Evolutionary conservation across 2,888 invertebrate species (phyloP).

Genomic region (Gymnosoma rotundatum): DNA sequence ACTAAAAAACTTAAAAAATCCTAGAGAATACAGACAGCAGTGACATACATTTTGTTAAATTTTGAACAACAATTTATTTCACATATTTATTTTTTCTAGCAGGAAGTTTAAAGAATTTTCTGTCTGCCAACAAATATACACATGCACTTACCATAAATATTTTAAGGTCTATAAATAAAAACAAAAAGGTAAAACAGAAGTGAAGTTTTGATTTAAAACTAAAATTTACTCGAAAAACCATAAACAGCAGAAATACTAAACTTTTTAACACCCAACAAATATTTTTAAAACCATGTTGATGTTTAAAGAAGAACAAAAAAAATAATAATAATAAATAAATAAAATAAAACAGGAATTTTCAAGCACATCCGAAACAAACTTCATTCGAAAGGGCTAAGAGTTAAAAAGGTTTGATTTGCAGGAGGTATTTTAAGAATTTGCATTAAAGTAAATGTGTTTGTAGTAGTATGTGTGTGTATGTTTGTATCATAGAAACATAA

Average conservation of each 20-base stretch:
- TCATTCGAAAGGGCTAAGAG: background rate
- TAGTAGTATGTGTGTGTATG: too few species aligned
- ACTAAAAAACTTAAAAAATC: background rate
- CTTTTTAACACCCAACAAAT: too few species aligned
- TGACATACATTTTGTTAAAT: conserved; percentile 30
- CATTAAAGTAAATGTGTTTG: background rate
- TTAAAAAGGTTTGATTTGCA: background rate
- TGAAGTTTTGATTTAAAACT: background rate
- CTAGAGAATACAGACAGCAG: background rate
- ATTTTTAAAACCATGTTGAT: too few species aligned
- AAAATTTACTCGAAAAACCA: background rate
- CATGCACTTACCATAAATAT: background rate
- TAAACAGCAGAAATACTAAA: too few species aligned
- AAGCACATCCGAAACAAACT: background rate
- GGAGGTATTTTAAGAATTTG: conserved; percentile 44
- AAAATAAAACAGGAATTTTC: background rate
- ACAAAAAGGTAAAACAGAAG: background rate
- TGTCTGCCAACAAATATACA: background rate
- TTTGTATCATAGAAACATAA: conserved; percentile 5
- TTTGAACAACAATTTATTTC: conserved; percentile 8
- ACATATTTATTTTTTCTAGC: background rate
- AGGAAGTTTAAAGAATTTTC: background rate
- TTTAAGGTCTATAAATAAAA: background rate
- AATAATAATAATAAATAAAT: background rate
- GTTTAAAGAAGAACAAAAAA: background rate